phyloP scores from a whole-genome alignment of 2,113 vertebrate genomes.

The Coreoperca whiteheadi region DNA sequence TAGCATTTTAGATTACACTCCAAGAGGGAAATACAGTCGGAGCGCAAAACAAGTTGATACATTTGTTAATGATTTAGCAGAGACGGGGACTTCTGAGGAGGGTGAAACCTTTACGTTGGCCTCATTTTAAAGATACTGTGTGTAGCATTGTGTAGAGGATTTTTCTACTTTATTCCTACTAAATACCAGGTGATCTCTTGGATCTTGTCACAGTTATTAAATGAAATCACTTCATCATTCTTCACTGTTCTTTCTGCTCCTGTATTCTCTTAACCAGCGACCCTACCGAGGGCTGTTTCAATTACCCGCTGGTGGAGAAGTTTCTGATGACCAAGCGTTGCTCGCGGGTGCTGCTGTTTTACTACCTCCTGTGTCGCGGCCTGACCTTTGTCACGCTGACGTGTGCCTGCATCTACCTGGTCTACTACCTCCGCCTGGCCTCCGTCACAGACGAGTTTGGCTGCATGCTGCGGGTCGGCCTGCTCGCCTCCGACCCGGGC shows the following conservation, averaged over 20 bases:
- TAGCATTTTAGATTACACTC: no score
- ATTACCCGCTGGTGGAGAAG: conserved; percentile 94
- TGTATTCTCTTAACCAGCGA: conserved; percentile 74
- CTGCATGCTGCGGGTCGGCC: conserved; percentile 90
- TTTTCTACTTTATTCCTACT: background rate
- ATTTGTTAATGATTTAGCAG: background rate
- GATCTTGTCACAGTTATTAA: background rate
- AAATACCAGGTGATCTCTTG: background rate
- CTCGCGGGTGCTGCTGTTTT: conserved; percentile 83
- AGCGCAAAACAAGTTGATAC: no score
- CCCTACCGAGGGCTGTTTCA: conserved; percentile 89
- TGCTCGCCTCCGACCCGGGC: conserved; percentile 85
- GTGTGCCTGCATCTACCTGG: conserved; percentile 88
- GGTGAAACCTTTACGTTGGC: background rate
- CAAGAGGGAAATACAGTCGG: no score
- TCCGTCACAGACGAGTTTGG: conserved; percentile 91
- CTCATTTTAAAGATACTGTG: background rate
- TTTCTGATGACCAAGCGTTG: conserved; percentile 92
- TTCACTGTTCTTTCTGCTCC: background rate
- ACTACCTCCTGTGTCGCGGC: conserved; percentile 88
- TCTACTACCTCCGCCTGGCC: conserved; percentile 92
- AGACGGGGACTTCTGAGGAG: background rate
- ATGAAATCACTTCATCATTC: background rate
- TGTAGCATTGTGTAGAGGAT: background rate
- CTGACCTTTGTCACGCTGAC: conserved; percentile 87